Evolutionary conservation across 2,113 vertebrate genomes (phyloP).

Genomic region (Hydropotes inermis): DNA sequence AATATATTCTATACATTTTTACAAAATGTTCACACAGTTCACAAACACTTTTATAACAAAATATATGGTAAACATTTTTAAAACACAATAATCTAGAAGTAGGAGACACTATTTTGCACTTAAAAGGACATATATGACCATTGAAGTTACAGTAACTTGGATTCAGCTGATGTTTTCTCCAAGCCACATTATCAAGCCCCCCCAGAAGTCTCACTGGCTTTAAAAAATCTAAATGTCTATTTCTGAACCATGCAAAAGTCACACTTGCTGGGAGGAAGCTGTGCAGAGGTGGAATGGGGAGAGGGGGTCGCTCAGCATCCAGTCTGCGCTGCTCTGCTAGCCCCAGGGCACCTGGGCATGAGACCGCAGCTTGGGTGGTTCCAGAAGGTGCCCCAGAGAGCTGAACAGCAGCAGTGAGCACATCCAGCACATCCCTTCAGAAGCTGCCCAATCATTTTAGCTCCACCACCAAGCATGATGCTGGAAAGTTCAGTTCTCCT

Average conservation of each 20-base stretch:
- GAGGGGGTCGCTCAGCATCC: background rate
- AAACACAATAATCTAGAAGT: background rate
- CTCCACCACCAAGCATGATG: background rate
- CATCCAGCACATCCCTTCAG: background rate
- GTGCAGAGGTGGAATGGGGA: no score
- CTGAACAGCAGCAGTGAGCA: background rate
- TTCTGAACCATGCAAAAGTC: background rate
- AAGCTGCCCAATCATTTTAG: background rate
- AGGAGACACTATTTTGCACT: background rate
- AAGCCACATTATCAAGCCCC: background rate
- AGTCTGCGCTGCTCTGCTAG: background rate
- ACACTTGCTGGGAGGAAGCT: background rate
- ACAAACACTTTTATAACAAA: background rate
- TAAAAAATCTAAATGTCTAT: background rate
- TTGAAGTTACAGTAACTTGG: background rate
- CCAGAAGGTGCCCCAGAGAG: accelerated
- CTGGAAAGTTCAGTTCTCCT: background rate
- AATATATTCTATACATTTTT: background rate
- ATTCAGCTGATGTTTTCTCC: background rate
- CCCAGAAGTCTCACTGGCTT: background rate
- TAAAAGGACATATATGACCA: background rate
- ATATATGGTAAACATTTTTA: background rate
- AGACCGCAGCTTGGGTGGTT: accelerated
- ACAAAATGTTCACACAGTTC: background rate
- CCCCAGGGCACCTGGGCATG: background rate